Base-by-base conservation (phyloP, 1,140 invertebrate species). In the Drosophila subobscura region DNA sequence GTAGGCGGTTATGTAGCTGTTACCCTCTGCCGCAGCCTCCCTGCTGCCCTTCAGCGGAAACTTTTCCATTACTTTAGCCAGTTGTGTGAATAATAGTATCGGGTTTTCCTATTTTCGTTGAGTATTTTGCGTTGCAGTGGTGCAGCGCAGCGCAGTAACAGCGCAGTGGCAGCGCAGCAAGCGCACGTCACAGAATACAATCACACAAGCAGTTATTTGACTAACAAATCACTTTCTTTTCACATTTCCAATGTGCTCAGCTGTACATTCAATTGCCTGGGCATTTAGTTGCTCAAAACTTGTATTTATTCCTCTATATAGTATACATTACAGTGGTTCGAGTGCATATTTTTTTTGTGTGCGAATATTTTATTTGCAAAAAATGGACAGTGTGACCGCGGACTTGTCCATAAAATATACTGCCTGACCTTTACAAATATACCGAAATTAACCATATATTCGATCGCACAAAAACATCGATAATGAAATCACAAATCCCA, bases 1-100 rank as follows among this genome's bases (percentile, higher is more conserved):
- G 91, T 93, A 93, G 54, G 92, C 90, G 49, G 91, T 91, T 76
- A 90, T 90, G 60, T 91, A 91, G 81, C 68, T 91, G 58, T 92
- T 90, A 51, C 91, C 89, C 68, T 91, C 84, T 33, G 90, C 81
- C 37, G 91, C 83, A 63, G 91, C 81, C 54, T 90, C 83, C 67
- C 90, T 74, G 65, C 85, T 92, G 44, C 91, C 92, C 86, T 92
- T 93, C 55, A 93, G 77, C 59, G 92, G 93, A 89, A 91, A 92
- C 84, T 93, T 93, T 91, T 93, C 93, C 93, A 93, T 93, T 61
- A 8, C 29, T 29, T 60, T 22, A n/a, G 25, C 25, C 57, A 12
- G 22, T 42, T 40, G 49, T 37, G 27, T 8, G 53, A 44, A 6
- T 22, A 49, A 53, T 37, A 20, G 27, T 45, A 45, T 63, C 45